Evolutionary conservation across 2,888 invertebrate species (phyloP).

Genomic region (Tiphia femorata): DNA sequence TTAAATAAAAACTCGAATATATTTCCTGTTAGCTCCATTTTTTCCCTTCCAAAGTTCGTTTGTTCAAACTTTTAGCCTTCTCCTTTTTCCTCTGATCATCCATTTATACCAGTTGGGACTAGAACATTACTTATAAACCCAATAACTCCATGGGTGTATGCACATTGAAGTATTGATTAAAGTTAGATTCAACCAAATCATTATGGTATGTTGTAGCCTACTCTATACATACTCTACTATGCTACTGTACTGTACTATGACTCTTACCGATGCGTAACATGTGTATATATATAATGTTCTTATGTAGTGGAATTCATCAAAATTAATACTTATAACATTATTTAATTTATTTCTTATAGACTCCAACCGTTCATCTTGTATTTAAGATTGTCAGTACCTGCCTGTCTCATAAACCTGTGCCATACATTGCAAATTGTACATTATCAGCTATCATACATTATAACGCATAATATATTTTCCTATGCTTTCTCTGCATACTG

Average conservation of each 20-base stretch:
- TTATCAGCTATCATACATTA: too few relatives aligned
- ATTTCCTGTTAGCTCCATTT: conserved; percentile 59
- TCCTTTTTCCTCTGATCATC: conserved; percentile 41
- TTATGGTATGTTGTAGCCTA: conserved; percentile 61
- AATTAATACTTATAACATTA: conserved; percentile 46
- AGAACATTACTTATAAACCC: conserved; percentile 45
- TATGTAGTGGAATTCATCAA: conserved; percentile 57
- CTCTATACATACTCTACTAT: conserved; percentile 59
- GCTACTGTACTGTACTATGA: conserved; percentile 62
- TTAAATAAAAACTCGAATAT: conserved; percentile 61
- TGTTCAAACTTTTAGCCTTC: conserved; percentile 14
- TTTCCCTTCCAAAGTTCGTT: conserved; percentile 17
- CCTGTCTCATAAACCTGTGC: conserved; percentile 45
- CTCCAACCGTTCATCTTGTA: conserved; percentile 22
- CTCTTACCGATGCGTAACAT: conserved; percentile 63
- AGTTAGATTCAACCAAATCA: conserved; percentile 55
- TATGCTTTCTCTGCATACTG: too few relatives aligned
- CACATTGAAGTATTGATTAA: conserved; percentile 47
- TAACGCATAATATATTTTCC: too few relatives aligned
- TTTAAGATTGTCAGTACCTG: conserved; percentile 38
- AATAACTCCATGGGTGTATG: conserved; percentile 37
- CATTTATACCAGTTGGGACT: conserved; percentile 54
- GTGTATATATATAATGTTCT: conserved; percentile 58
- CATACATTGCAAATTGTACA: conserved; percentile 11
- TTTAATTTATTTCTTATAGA: conserved; percentile 53